Conservation (phyloP, 2,797 vertebrate genomes). For the Macroramphosus scolopax region DNA sequence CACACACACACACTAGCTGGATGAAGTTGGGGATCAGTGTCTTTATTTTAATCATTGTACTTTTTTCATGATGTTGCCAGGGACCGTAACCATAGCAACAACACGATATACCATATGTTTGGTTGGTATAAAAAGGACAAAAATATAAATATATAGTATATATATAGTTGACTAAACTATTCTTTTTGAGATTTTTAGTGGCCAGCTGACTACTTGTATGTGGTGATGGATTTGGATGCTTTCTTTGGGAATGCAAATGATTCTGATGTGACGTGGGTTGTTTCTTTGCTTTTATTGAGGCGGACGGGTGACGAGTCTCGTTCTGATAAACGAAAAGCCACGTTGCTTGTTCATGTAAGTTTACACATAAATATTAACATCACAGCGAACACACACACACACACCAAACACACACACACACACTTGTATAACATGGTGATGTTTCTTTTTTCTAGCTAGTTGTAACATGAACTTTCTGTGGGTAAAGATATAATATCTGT, state of each 20-base stretch:
- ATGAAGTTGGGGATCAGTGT: conserved; percentile 63
- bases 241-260: conserved; percentile 56
- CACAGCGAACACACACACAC: conserved; percentile 18
- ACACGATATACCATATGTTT: conserved; percentile 52
- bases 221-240: conserved; percentile 65
- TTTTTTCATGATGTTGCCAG: conserved; percentile 67
- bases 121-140: conserved; percentile 65
- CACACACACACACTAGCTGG: conserved; percentile 53
- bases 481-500: conserved; percentile 70
- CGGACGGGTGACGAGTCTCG: conserved; percentile 42
- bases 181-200: conserved; percentile 49
- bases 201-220: conserved; percentile 44
- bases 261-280: conserved; percentile 57
- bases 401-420: conserved; percentile 13
- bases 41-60: conserved; percentile 63
- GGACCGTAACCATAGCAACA: conserved; percentile 63
- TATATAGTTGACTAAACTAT: conserved; percentile 74
- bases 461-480: conserved; percentile 66
- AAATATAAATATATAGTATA: conserved; percentile 80
- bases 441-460: conserved; percentile 67
- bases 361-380: conserved; percentile 40
- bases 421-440: conserved; percentile 67
- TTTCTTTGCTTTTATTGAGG: conserved; percentile 14
- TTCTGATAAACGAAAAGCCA: conserved; percentile 80
- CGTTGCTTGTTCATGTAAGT: conserved; percentile 80